These are phyloP conservation scores for Morpho deidamia DNA, from an alignment of 2,888 invertebrate species.

Conservation along the genomic window DNA sequence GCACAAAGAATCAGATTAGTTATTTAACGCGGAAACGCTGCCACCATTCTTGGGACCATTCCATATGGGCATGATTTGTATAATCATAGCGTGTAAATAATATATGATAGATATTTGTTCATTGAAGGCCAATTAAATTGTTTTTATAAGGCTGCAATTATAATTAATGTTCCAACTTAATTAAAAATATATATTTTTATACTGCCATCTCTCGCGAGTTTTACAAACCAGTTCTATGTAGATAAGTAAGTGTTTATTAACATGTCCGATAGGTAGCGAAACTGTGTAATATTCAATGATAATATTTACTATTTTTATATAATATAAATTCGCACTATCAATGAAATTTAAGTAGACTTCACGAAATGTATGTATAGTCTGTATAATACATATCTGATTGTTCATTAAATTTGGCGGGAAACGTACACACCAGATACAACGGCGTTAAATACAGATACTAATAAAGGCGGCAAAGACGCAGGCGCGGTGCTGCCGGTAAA, in stretches of 20 bases:
- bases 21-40: too few species aligned
- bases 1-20: too few species aligned
- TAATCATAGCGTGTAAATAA: too few species aligned
- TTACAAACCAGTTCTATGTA: neutral
- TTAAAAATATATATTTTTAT: neutral
- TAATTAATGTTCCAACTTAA: too few species aligned
- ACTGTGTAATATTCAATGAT: neutral
- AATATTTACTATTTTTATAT: neutral
- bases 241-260: neutral
- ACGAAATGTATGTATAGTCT: neutral
- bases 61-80: too few species aligned
- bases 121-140: too few species aligned
- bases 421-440: constrained; percentile 3
- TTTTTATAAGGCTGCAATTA: too few species aligned
- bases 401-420: constrained; percentile 22
- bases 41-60: too few species aligned
- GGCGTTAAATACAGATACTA: constrained; percentile 24
- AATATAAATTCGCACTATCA: neutral
- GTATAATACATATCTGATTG: constrained; percentile 1
- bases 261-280: neutral
- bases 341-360: neutral
- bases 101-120: too few species aligned
- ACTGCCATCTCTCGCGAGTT: neutral
- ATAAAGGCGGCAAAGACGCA: constrained; percentile 31
- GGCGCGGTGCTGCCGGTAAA: constrained; percentile 34